These are phyloP conservation scores for Gopherus evgoodei DNA, from an alignment of 2,113 vertebrate species.

Conservation along the genomic window DNA sequence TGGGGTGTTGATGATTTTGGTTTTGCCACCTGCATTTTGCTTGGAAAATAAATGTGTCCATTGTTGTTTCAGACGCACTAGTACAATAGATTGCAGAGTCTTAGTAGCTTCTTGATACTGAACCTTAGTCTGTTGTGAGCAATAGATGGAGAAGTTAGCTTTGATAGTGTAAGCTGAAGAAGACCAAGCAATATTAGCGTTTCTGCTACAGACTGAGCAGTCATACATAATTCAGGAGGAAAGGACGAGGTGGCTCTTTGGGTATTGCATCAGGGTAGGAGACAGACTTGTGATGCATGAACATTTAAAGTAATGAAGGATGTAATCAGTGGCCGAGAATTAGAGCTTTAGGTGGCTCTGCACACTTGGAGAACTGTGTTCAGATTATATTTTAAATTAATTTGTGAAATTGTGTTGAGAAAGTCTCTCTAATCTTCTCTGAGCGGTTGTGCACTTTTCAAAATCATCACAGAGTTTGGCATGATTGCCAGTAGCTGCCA, in stretches of 20 bases:
- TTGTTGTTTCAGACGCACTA: conserved; percentile 57
- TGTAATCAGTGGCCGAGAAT: not conserved
- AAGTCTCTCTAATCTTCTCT: not conserved
- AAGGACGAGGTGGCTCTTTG: conserved; percentile 42
- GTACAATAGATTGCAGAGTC: conserved; percentile 44
- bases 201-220: conserved; percentile 12
- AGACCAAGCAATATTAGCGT: conserved; percentile 69
- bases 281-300: not conserved
- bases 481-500: not conserved
- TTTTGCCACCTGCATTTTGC: conserved; percentile 9
- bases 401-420: not conserved
- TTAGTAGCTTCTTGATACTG: conserved; percentile 7
- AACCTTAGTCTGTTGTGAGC: not conserved
- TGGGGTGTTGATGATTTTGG: not conserved
- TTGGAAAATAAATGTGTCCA: conserved; percentile 50
- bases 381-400: not conserved
- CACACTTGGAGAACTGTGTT: not conserved
- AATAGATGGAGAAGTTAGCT: conserved; percentile 45
- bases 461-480: not conserved
- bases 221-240: conserved; percentile 67
- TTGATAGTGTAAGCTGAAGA: conserved; percentile 66
- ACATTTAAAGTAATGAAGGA: not conserved
- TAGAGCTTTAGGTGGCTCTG: not conserved
- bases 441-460: fast-evolving
- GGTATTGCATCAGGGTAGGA: conserved; percentile 15